Evolutionary conservation across 1,140 invertebrate genomes (phyloP).

Genomic region (Leptinotarsa texana): DNA sequence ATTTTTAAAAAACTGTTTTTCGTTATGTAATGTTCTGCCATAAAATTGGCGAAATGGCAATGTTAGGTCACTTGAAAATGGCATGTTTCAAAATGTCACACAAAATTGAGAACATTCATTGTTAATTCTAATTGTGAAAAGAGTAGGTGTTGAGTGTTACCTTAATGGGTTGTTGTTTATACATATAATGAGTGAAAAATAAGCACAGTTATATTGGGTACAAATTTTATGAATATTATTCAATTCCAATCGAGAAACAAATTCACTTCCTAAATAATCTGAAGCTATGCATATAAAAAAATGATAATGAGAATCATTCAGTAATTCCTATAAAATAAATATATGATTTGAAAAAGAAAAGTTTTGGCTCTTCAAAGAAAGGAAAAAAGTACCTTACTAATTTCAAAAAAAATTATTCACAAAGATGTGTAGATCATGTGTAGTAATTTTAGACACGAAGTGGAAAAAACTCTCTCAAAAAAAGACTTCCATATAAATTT

Average conservation of each 20-base stretch:
- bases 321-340: no score
- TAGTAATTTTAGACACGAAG: no score
- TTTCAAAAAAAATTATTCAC: no score
- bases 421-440: no score
- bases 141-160: neutral
- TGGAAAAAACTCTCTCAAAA: no score
- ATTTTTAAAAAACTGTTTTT: constrained; percentile 43
- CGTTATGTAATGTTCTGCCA: constrained; percentile 29
- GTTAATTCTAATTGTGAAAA: neutral
- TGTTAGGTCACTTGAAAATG: constrained; percentile 28
- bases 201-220: neutral
- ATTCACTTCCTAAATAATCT: neutral
- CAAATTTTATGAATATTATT: constrained; percentile 18
- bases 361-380: no score
- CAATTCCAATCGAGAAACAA: neutral
- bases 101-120: constrained; percentile 26
- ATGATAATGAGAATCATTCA: no score
- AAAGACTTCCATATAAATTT: no score
- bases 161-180: neutral
- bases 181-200: neutral
- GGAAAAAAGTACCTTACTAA: no score
- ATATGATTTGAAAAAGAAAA: no score
- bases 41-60: constrained; percentile 39
- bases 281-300: neutral
- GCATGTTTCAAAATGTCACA: constrained; percentile 30